Evolutionary conservation across 2,888 invertebrate species (phyloP), one percentile per base, ranked within the genome.

Genomic region (Callyntrura guangdongensis): DNA sequence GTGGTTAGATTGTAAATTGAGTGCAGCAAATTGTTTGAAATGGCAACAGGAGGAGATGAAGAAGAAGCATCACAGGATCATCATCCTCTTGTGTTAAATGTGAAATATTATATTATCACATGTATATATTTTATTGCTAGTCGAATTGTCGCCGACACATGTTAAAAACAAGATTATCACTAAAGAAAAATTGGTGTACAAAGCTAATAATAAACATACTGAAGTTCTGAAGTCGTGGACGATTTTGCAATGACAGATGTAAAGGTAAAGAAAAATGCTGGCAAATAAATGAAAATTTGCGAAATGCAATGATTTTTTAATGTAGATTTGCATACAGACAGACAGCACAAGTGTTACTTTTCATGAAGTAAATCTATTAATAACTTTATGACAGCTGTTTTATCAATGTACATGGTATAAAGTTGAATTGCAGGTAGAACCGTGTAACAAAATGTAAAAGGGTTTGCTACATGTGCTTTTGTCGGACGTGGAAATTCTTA

Each of bases 1-100:
- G 74, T 74, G 74, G 49, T 49, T n/a, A 72, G 45, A 72, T 72
- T 72, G 72, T 45, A 72, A 72, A 59, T 59, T 53, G 67, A 25
- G 72, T 27, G 72, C 72, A 67, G 67, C 22, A 67, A 67, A 67
- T 36, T 36, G 36, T 36, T 4, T 36, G 36, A 36, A 61, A 61
- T 61, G 36, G 36, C 36, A 36, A 36, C 36, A 36, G 36, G 36
- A 36, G 36, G 36, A 36, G 36, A 36, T 9, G n/a, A 53, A 53
- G n/a, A 53, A 53, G 53, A 53, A 2, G 53, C 53, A 53, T n/a
- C 53, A 14, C 53, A 53, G 11, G 14, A 53, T 53, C n/a, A 53
- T 53, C n/a, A 3, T 53, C n/a, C 8, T 53, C 8, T 53, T 9
- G 53, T 53, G n/a, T 53, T 53, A 53, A 14, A 53, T 53, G n/a